Base-by-base conservation (phyloP, 2,797 vertebrate genomes). In the Tokudaia tokunoshimensis region DNA sequence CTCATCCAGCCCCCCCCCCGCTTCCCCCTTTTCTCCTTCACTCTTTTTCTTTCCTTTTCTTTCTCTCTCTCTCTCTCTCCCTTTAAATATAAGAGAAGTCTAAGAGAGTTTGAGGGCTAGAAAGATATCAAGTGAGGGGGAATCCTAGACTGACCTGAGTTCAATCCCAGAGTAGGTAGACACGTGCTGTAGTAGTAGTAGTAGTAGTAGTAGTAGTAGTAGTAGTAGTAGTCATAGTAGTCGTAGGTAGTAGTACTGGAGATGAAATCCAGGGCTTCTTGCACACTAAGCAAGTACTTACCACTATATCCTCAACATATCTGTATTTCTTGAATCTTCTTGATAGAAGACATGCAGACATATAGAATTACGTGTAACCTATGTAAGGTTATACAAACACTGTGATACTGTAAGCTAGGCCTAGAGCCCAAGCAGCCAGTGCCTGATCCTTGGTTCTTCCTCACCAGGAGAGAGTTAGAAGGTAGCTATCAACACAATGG, bases 141-240 rank as follows among this genome's bases (percentile, higher is more conserved):
- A 34, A 55, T 59, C 15, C 81, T 14, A 34, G 15, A 20, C 26
- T 82, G 11, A n/a, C 78, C 82, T 41, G 74, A 83, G 37, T 37
- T 61, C 50, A 75, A 0, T 81, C 83, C 61, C 26, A 81, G 61
- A 65, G 52, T 47, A 84, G 89, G 34, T 63, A 61, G 90, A 63
- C 2, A 3, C 3, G 22, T 55, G 15, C n/a, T 5, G 1, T n/a
- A 7, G 6, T 78, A 1, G 6, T 76, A 3, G 2, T 47, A 1
- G 3, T 50, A 7, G 41, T 13, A 26, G 5, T 29, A 8, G 74
- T 29, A 1, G 29, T 19, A 4, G 44, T 31, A 8, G 44, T 31
- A 24, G 52, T 13, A 6, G 52, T 52, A 13, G 52, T 52, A 13
- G 52, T 13, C 1, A 13, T 13, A 2, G 52, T 13, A 2, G 52